Evolutionary conservation across 2,113 vertebrate species (phyloP).

Genomic region (Anolis carolinensis): DNA sequence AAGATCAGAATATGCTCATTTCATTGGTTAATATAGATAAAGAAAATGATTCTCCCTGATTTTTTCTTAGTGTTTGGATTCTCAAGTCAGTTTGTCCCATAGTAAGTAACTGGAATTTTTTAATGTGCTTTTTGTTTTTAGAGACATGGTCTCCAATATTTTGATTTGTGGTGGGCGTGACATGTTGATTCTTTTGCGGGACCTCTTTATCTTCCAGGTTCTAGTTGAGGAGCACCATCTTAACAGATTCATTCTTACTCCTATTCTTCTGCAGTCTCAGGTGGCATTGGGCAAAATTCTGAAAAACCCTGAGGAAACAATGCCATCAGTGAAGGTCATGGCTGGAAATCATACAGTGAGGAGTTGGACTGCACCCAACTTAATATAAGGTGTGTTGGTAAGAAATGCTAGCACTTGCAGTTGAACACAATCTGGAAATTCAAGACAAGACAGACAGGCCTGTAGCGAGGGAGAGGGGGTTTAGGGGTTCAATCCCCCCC

Average conservation of each 20-base stretch:
- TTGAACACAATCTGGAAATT: too few species aligned
- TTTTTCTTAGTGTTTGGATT: constrained; percentile 38
- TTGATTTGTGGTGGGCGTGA: not conserved
- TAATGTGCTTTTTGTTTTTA: not conserved
- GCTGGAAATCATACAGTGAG: too few species aligned
- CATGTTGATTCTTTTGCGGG: not conserved
- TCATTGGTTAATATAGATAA: constrained; percentile 26
- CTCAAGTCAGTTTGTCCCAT: constrained; percentile 4
- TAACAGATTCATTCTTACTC: not conserved
- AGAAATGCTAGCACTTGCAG: too few species aligned
- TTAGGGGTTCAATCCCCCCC: too few species aligned
- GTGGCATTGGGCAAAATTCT: not conserved
- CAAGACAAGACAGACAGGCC: too few species aligned
- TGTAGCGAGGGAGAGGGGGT: too few species aligned
- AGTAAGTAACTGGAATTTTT: not conserved
- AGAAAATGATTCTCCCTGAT: constrained; percentile 25
- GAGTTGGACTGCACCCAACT: too few species aligned
- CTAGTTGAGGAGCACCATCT: not conserved
- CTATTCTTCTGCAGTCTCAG: not conserved
- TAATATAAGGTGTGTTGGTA: too few species aligned
- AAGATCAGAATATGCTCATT: constrained; percentile 45
- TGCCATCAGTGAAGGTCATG: not conserved
- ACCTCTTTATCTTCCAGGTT: too few species aligned
- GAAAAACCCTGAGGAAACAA: not conserved
- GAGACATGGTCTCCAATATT: too few species aligned